Evolutionary conservation across 2,797 vertebrate species (phyloP).

Genomic region (Phaenicophaeus curvirostris): DNA sequence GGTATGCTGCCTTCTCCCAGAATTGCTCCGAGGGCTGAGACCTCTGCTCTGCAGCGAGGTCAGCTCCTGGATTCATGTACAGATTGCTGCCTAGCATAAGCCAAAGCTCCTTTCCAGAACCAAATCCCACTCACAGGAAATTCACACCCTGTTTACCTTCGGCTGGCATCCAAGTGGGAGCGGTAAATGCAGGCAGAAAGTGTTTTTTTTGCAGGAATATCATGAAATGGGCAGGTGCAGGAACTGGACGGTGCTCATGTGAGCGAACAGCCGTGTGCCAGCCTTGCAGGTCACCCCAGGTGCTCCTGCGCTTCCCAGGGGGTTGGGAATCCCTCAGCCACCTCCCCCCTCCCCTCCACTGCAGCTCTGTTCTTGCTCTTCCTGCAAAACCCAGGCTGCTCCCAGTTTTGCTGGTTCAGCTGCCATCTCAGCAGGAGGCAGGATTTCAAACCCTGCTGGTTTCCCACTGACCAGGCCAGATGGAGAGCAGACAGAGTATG

Average conservation of each 20-base stretch:
- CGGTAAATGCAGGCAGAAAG: background rate
- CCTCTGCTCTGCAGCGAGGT: background rate
- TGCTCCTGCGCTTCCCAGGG: rapidly evolving
- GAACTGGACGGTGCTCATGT: rapidly evolving
- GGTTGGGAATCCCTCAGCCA: rapidly evolving
- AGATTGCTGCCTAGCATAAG: background rate
- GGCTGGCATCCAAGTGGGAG: background rate
- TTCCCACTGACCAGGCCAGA: background rate
- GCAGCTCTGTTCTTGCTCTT: rapidly evolving
- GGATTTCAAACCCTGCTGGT: background rate
- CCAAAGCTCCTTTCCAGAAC: background rate
- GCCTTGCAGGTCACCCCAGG: background rate
- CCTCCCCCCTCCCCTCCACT: background rate
- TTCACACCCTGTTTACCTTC: background rate
- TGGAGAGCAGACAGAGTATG: background rate
- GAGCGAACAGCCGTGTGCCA: background rate
- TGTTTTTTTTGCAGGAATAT: background rate
- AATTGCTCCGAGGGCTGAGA: background rate
- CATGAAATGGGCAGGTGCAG: rapidly evolving
- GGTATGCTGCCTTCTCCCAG: background rate
- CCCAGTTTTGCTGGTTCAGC: background rate
- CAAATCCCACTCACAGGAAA: background rate
- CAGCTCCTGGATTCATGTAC: background rate
- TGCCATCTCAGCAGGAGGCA: background rate
- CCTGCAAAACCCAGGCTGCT: background rate